A percentile compares a stretch with the other conserved stretches of the same genome.
Evolutionary conservation across 2,888 invertebrate species (phyloP).

Genomic region (Opisthograptis luteolata): DNA sequence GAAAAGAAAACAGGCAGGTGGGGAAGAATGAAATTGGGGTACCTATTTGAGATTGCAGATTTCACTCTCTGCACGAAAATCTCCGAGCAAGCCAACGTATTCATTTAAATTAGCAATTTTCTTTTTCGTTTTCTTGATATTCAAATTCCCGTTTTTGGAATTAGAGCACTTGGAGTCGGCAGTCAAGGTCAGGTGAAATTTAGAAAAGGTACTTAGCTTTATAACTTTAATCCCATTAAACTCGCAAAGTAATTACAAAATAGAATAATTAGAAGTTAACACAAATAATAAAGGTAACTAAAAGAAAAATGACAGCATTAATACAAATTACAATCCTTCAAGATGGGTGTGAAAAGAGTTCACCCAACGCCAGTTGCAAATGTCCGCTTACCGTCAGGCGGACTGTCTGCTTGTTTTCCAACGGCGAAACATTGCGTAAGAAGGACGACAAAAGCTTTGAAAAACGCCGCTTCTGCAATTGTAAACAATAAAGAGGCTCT

Average conservation of each 20-base stretch:
- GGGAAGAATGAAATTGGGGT: slow-evolving; percentile 41
- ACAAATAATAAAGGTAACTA: too few relatives aligned
- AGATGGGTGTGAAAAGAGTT: too few relatives aligned
- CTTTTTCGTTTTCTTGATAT: slow-evolving; percentile 27
- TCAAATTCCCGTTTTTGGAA: slow-evolving; percentile 22
- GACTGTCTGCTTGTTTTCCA: too few relatives aligned
- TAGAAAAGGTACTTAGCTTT: neutral
- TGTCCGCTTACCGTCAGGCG: too few relatives aligned
- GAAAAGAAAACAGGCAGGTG: slow-evolving; percentile 47
- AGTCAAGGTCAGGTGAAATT: slow-evolving; percentile 7
- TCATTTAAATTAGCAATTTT: slow-evolving; percentile 43
- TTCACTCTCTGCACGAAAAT: slow-evolving; percentile 36
- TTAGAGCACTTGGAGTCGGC: slow-evolving; percentile 5
- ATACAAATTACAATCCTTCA: too few relatives aligned
- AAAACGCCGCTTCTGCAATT: slow-evolving; percentile 29
- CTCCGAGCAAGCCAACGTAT: slow-evolving; percentile 37
- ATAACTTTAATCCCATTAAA: neutral
- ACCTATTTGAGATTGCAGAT: slow-evolving; percentile 42
- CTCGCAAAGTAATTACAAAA: too few relatives aligned
- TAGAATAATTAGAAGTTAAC: too few relatives aligned
- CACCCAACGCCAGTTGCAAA: too few relatives aligned
- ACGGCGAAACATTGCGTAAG: slow-evolving; percentile 1
- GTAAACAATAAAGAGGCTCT: slow-evolving; percentile 30
- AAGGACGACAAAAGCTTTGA: slow-evolving; percentile 22
- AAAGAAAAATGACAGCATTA: too few relatives aligned